Evolutionary conservation across 2,113 vertebrate genomes (phyloP).

Genomic region (Malurus melanocephalus): DNA sequence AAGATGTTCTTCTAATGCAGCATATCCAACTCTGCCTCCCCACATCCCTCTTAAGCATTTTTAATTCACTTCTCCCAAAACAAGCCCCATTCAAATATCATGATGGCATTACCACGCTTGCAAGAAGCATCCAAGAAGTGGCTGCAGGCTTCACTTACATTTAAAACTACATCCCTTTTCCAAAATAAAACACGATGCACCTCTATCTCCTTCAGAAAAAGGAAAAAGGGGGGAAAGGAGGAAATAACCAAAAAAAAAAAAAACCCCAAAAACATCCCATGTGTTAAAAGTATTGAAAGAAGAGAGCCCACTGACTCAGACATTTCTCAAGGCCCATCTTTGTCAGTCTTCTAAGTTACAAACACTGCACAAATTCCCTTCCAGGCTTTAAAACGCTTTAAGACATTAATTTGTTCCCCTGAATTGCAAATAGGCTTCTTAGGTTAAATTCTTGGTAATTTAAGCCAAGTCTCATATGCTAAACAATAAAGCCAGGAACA

Average conservation of each 20-base stretch:
- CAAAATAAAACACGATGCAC: background rate
- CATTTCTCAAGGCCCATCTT: background rate
- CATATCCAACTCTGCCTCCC: rapidly evolving
- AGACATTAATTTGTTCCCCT: background rate
- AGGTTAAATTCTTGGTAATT: background rate
- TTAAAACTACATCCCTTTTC: background rate
- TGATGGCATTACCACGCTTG: background rate
- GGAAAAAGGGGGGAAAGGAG: rapidly evolving
- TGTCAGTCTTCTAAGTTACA: background rate
- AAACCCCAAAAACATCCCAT: background rate
- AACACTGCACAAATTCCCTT: background rate
- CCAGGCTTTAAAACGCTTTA: background rate
- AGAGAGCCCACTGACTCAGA: background rate
- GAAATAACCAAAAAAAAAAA: background rate
- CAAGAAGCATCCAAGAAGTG: background rate
- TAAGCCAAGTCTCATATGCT: background rate
- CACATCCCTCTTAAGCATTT: background rate
- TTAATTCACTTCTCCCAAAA: background rate
- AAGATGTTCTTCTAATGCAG: background rate
- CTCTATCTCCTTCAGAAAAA: background rate
- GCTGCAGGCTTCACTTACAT: background rate
- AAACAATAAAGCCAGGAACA: background rate
- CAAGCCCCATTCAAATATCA: background rate
- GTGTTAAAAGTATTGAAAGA: background rate
- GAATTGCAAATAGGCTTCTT: background rate